A percentile compares a stretch with the other conserved stretches of the same genome.
Evolutionary conservation across 2,888 invertebrate species (phyloP).

Genomic region (Prionchulus punctatus): DNA sequence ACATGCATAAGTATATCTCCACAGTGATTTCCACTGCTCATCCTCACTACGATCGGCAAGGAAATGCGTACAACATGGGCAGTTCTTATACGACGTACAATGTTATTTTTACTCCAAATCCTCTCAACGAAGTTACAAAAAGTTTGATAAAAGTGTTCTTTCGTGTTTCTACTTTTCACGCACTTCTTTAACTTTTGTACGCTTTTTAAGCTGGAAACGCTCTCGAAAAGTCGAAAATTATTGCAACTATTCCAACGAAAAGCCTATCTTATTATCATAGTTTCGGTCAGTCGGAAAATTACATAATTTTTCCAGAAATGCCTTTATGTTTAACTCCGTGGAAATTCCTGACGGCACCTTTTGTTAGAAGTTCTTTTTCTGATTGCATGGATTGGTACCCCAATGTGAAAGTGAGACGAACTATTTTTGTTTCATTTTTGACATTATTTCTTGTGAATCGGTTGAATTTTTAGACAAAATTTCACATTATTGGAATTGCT

Average conservation of each 20-base stretch:
- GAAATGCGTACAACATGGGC: slow-evolving; percentile 66
- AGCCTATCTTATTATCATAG: slow-evolving; percentile 61
- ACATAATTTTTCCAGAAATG: slow-evolving; percentile 72
- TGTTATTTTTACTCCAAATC: background rate
- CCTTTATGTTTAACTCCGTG: slow-evolving; percentile 47
- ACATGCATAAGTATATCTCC: slow-evolving; percentile 48
- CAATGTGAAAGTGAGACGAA: no score
- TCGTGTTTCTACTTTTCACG: no score
- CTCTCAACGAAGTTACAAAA: no score
- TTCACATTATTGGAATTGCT: background rate
- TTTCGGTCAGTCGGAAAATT: slow-evolving; percentile 71
- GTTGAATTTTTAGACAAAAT: background rate
- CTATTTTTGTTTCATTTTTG: no score
- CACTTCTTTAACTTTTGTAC: no score
- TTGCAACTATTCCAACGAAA: background rate
- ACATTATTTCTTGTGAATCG: no score
- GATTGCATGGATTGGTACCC: no score
- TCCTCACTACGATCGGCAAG: slow-evolving; percentile 59
- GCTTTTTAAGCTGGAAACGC: no score
- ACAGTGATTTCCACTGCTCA: slow-evolving; percentile 68
- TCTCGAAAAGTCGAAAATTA: background rate
- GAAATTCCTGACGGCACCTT: slow-evolving; percentile 33
- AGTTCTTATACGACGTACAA: slow-evolving; percentile 38
- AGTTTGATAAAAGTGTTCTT: no score
- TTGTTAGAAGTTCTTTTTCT: slow-evolving; percentile 31